phyloP scores from a whole-genome alignment of 2,797 vertebrate species.

The Galaxias olidus region DNA sequence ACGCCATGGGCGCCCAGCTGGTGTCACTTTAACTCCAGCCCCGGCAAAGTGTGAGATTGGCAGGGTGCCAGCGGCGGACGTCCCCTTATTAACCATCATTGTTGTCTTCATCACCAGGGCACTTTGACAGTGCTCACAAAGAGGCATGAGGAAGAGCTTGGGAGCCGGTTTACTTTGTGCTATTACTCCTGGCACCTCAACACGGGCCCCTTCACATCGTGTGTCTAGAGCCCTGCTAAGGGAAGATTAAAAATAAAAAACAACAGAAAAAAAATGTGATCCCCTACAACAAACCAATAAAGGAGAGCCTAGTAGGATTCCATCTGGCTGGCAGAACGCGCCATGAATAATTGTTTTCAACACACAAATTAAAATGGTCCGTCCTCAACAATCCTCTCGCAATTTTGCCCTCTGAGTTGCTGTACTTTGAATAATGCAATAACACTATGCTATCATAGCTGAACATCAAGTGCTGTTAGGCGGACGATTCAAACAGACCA shows the following conservation, averaged over 20 bases:
- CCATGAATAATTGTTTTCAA: too few species aligned
- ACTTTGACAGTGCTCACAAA: constrained; percentile 36
- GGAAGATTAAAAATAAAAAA: background rate
- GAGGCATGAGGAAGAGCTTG: constrained; percentile 50
- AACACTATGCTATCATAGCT: too few species aligned
- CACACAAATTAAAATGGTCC: too few species aligned
- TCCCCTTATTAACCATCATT: constrained; percentile 56
- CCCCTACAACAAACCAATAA: too few species aligned
- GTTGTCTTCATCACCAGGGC: constrained; percentile 49
- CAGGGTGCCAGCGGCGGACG: constrained; percentile 46
- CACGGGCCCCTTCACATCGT: background rate
- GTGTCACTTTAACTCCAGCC: constrained; percentile 30
- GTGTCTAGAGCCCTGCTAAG: constrained; percentile 5
- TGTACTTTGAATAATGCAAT: too few species aligned
- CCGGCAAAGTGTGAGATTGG: constrained; percentile 50
- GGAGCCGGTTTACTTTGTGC: constrained; percentile 15
- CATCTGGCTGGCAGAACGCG: too few species aligned
- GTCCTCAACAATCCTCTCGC: too few species aligned
- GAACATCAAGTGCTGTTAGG: too few species aligned
- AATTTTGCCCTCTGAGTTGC: too few species aligned
- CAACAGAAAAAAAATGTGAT: background rate
- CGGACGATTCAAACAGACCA: too few species aligned
- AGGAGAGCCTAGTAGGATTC: too few species aligned
- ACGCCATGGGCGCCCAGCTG: constrained; percentile 15
- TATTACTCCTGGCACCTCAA: background rate